Base-by-base conservation (phyloP, 1,140 invertebrate species). In the Plutomurus gul region DNA sequence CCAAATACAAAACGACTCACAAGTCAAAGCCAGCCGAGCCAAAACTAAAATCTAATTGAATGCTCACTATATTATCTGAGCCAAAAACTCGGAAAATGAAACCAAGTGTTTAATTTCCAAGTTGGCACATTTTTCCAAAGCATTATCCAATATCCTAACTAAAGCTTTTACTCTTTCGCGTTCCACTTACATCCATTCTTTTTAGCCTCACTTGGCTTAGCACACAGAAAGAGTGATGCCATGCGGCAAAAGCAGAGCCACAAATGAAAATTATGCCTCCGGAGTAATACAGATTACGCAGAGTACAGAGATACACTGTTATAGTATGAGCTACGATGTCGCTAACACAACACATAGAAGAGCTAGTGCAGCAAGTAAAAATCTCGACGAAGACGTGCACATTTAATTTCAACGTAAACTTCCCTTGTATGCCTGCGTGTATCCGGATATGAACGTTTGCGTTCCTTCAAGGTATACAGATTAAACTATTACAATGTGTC, bases 71-170 rank as follows among this genome's bases (percentile, higher is more conserved):
- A 30, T 30, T n/a, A 10, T 43, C 56, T 7, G 56, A 65, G 56
- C 56, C 56, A 65, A 65, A 65, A 65, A 65, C 56, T 33, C 13
- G 56, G 27, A 65, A 65, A 65, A 65, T 65, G 56, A 65, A 65
- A 65, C 56, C 56, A 65, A 65, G 56, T 65, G 56, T 65, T 65
- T 65, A 65, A 65, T 65, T 65, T 65, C 56, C n/a, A n/a, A 65
- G 27, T 65, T 65, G 56, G 56, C 56, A 65, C 56, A 65, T 65
- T 65, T 65, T 65, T 65, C 56, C 30, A 36, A 65, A n/a, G 56
- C 13, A 65, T 65, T 65, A 65, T 65, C 56, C 56, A 65, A 65
- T 65, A 65, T 65, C n/a, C 10, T 43, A 43, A 10, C 10, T 43
- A n/a, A 43, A 43, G 30, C 56, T 65, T 65, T 65, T 30, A 65